Base-by-base conservation (phyloP, 2,113 vertebrate genomes). In the Cardinalis cardinalis region DNA sequence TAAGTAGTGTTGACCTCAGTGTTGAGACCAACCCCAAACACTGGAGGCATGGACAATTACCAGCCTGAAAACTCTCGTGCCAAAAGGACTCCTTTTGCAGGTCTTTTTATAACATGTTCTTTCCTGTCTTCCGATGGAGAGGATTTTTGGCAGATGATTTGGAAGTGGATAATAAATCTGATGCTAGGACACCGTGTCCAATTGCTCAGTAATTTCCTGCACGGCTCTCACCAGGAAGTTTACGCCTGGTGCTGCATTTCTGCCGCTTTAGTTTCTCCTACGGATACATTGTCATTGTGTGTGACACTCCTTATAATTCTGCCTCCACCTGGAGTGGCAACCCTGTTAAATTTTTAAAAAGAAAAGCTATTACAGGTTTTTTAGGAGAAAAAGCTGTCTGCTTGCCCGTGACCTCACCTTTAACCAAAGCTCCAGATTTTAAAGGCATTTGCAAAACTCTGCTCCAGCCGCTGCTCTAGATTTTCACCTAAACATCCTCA, bases 381-480 rank as follows among this genome's bases (percentile, higher is more conserved):
- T 56, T 46, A 34, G 40, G 60, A 92, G 52, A 51, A 88, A 77
- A 87, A 52, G 46, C 70, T 63, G 51, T 6, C 7, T 44, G 34
- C 38, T 73, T 65, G 73, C 60, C 73, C 4, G 0, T 32, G 56
- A 58, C 43, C 29, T 71, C 58, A 46, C 87, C 70, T 68, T 52
- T 81, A 72, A 69, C 75, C 43, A 1, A 0, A 69, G 70, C 46
- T 60, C 56, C 4, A 29, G 60, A 52, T 81, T 93, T 86, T 56
- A 63, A 80, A 93, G 72, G 58, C 36, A 13, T 74, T n/a, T 56
- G 13, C 66, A 89, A 85, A 88, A 87, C 8, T 48, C 48, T 9
- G 18, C 48, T 73, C 38, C 1, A 5, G 76, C 41, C 1, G 0
- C 49, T 2, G 4, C 0, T 3, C 46, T 65, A 18, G 44, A 83